phyloP scores from a whole-genome alignment of 2,888 invertebrate genomes.

The Lasioglossum calceatum region DNA sequence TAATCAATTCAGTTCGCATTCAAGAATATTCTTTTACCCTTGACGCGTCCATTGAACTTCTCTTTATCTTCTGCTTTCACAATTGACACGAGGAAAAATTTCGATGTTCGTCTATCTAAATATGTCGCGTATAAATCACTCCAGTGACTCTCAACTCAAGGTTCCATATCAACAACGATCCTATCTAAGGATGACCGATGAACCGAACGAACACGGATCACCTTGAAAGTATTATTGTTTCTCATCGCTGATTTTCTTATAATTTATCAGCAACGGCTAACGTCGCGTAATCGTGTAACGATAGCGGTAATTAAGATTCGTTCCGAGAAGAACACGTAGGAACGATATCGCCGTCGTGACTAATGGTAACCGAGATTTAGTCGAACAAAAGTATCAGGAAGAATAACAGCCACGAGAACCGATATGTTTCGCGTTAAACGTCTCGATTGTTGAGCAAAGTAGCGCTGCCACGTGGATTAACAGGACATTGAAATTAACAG shows the following conservation, averaged over 20 bases:
- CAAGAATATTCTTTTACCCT: background rate
- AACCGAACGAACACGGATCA: background rate
- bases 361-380: slow-evolving; percentile 50
- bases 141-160: background rate
- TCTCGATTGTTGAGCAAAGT: background rate
- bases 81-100: background rate
- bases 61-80: background rate
- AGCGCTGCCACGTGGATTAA: background rate
- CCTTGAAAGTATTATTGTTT: background rate
- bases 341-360: slow-evolving; percentile 46
- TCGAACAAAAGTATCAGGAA: slow-evolving; percentile 23
- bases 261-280: background rate
- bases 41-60: background rate
- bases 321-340: slow-evolving; percentile 36
- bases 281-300: slow-evolving; percentile 27
- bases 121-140: background rate
- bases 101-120: background rate
- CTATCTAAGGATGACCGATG: background rate
- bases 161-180: background rate
- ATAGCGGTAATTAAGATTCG: slow-evolving; percentile 46
- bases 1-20: background rate
- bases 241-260: background rate
- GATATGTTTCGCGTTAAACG: background rate
- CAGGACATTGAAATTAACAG: too few species aligned
- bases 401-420: slow-evolving; percentile 16